Conservation (phyloP, 1,140 invertebrate genomes). For the Phortica variegata region DNA sequence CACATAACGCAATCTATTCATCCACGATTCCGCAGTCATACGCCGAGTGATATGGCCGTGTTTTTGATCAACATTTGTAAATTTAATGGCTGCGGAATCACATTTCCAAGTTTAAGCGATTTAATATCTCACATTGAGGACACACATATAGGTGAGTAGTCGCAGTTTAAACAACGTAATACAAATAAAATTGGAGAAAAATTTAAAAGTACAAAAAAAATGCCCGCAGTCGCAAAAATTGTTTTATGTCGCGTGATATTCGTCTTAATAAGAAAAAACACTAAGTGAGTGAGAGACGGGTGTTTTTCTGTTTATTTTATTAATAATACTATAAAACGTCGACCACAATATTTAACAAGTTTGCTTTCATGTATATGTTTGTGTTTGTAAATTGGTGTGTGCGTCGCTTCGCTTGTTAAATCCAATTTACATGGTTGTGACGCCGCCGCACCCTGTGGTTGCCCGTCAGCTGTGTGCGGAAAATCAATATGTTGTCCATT, state of each 20-base stretch:
- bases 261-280: too few species aligned
- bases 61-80: conserved; percentile 85
- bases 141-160: conserved; percentile 76
- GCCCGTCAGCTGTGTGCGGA: conserved; percentile 3
- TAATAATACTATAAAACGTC: conserved; percentile 4
- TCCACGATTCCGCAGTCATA: conserved; percentile 33
- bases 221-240: conserved; percentile 28
- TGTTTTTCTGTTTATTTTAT: conserved; percentile 51
- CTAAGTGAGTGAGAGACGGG: too few species aligned
- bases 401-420: not conserved
- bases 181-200: conserved; percentile 18
- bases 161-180: conserved; percentile 4
- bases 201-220: conserved; percentile 11
- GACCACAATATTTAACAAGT: not conserved
- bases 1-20: conserved; percentile 4
- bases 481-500: conserved; percentile 8
- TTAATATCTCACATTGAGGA: conserved; percentile 84
- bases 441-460: too few species aligned
- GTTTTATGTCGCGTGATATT: conserved; percentile 37
- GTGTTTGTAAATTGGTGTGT: too few species aligned
- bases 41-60: conserved; percentile 71
- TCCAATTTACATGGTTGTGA: too few species aligned
- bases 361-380: too few species aligned
- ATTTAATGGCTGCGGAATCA: conserved; percentile 81
- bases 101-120: conserved; percentile 74